These are phyloP conservation scores for Porites rus DNA, from an alignment of 92 coral and sea anemone genomes.

Conservation along the genomic window DNA sequence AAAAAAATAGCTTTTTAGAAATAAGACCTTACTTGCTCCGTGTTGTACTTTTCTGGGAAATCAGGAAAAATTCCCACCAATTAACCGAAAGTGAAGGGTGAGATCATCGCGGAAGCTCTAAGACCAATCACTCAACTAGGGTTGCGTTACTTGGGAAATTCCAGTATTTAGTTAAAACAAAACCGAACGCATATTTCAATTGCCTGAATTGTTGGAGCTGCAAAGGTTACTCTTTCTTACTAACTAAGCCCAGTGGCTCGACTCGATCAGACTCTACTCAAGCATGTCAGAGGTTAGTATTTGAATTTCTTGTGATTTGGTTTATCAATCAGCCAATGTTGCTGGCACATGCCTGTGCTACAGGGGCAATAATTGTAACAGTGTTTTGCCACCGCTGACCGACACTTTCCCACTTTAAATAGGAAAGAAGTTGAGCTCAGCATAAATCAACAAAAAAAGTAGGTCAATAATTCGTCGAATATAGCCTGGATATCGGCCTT, in stretches of 20 bases:
- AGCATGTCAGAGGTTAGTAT: conserved; percentile 33
- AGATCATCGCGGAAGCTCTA: conserved; percentile 9
- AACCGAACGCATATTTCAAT: not conserved
- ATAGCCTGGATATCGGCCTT: not conserved
- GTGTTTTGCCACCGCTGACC: conserved; percentile 8
- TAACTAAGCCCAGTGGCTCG: conserved; percentile 4
- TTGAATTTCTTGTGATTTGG: conserved; percentile 21
- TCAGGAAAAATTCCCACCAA: not conserved
- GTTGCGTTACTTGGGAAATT: too few species aligned
- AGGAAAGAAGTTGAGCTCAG: not conserved
- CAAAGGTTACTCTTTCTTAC: not conserved
- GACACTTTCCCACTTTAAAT: conserved; percentile 7
- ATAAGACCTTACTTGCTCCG: conserved; percentile 9
- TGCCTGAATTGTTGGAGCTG: not conserved
- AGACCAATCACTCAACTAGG: not conserved
- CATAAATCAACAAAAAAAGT: conserved; percentile 5
- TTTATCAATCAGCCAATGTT: conserved; percentile 17
- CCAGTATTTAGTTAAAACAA: not conserved
- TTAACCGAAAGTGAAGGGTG: conserved; percentile 6
- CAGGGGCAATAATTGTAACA: too few species aligned
- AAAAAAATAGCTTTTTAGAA: not conserved
- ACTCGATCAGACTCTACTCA: not conserved
- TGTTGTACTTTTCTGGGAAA: conserved; percentile 18
- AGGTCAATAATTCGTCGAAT: conserved; percentile 18
- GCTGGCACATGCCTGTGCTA: not conserved